Base-by-base conservation (phyloP, 1,140 invertebrate genomes). In the Spodoptera litura region DNA sequence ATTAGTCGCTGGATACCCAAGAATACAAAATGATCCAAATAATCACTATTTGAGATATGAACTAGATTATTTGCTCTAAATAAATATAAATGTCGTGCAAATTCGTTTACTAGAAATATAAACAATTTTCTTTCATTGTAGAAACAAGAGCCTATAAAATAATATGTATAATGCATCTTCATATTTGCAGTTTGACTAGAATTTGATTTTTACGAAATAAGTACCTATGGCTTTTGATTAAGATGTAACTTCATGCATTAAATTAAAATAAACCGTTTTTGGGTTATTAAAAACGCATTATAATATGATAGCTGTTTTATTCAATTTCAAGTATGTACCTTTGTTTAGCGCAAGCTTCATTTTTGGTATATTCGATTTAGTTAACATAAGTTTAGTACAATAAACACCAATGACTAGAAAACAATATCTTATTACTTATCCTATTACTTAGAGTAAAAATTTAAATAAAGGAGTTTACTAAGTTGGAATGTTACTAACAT, bases 1-100 rank as follows among this genome's bases (percentile, higher is more conserved):
- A 9, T 95, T 99, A 35, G 99, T 99, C n/a, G 98, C 98, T 58
- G 99, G 98, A 12, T 99, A 99, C 95, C 99, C 99, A 2, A 95
- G 99, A 81, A 98, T 99, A 88, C 96, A 97, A 80, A 99, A 99
- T 91, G 99, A 99, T 92, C 97, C 97, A 15, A 99, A 99, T 94
- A 99, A 99, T 95, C 97, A 98, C 83, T 99, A 98, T 92, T 95
- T 98, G 85, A 96, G 99, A 93, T 99, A 99, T 93, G 99, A 99
- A 95, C 95, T 99, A 87, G 99, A 99, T 95, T 99, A 99, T 94
- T 87, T 92, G 83, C 88, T 95, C 89, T 92, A 91, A 90, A 83
- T 81, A 73, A 64, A 56, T 25, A 49, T 51, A 58, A 82, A 80
- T 62, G 78, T 83, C 78, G 59, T 38, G 83, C 72, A 81, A 53